Conservation (phyloP, 2,113 vertebrate species). For the Gadus macrocephalus region DNA sequence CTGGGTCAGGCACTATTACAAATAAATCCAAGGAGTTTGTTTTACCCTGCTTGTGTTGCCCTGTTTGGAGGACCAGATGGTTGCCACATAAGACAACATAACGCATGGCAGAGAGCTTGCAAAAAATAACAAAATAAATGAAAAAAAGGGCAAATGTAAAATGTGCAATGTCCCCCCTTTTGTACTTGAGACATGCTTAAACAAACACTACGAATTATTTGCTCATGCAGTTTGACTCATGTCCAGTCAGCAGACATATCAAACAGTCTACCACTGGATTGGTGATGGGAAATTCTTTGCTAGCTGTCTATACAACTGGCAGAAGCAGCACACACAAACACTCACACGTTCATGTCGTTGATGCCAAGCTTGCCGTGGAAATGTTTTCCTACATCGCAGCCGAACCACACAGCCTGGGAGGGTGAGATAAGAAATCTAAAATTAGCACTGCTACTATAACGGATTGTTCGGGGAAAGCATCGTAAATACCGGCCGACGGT, state of each 20-base stretch:
- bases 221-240: not conserved
- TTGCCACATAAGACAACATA: not conserved
- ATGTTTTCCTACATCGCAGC: constrained; percentile 94
- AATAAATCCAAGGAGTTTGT: not conserved
- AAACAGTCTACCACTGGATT: not conserved
- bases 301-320: too few relatives aligned
- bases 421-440: not conserved
- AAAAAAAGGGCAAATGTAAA: not conserved
- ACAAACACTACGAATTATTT: constrained; percentile 5
- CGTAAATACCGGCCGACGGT: too few relatives aligned
- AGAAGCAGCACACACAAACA: constrained; percentile 19
- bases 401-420: constrained; percentile 94
- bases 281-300: not conserved
- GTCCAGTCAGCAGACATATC: not conserved
- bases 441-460: not conserved
- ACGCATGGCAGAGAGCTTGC: not conserved
- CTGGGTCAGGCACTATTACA: constrained; percentile 6
- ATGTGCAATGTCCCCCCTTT: not conserved
- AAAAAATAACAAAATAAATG: not conserved
- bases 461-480: too few relatives aligned
- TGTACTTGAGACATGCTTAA: not conserved
- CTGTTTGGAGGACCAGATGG: constrained; percentile 8
- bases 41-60: constrained; percentile 3
- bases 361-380: constrained; percentile 95
- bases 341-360: constrained; percentile 95